These are phyloP conservation scores for Candoia aspera DNA, from an alignment of 2,113 vertebrate species.

Conservation along the genomic window DNA sequence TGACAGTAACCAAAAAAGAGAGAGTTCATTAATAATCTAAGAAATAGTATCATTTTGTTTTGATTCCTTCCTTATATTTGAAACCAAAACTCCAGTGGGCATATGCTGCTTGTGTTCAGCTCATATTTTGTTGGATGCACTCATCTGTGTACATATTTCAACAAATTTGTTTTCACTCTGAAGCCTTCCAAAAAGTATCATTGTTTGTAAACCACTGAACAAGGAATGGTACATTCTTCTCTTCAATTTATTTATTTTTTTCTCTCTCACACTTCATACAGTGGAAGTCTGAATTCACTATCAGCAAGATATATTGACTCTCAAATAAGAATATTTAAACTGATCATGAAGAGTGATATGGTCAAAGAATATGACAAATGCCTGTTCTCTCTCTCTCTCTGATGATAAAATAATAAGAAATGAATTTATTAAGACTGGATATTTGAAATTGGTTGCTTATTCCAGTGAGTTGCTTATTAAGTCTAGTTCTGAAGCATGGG, in stretches of 20 bases:
- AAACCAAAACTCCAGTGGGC: slow-evolving; percentile 53
- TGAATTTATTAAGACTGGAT: slow-evolving; percentile 49
- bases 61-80: slow-evolving; percentile 41
- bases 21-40: slow-evolving; percentile 49
- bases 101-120: slow-evolving; percentile 2
- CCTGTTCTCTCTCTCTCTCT: background rate
- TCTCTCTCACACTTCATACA: background rate
- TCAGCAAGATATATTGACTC: slow-evolving; percentile 8
- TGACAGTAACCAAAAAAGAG: slow-evolving; percentile 32
- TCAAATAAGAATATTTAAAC: background rate
- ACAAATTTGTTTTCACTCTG: slow-evolving; percentile 37
- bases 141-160: slow-evolving; percentile 38
- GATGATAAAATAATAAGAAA: slow-evolving; percentile 39
- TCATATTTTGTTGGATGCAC: slow-evolving; percentile 35
- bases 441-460: slow-evolving; percentile 55
- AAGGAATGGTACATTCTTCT: slow-evolving; percentile 11
- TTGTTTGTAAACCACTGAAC: slow-evolving; percentile 32
- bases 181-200: slow-evolving; percentile 34
- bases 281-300: background rate
- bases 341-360: background rate
- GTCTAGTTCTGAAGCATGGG: background rate
- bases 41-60: slow-evolving; percentile 57
- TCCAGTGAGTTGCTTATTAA: slow-evolving; percentile 43
- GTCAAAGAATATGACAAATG: slow-evolving; percentile 21
- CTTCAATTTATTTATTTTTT: background rate